Conservation (phyloP, 2,888 invertebrate species). For the Rutpela maculata region DNA sequence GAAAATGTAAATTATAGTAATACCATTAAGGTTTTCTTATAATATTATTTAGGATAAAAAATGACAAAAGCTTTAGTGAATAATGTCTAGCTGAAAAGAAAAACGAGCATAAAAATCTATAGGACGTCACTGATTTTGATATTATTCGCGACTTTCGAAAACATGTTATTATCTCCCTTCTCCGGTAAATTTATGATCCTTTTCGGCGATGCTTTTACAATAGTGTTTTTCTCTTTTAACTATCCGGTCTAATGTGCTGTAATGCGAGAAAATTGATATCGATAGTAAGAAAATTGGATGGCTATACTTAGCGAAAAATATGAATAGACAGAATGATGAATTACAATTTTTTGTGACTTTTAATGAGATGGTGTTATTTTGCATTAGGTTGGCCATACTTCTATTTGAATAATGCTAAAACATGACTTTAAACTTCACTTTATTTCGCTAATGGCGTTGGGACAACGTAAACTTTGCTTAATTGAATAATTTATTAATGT, state of each 20-base stretch:
- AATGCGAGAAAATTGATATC: constrained; percentile 39
- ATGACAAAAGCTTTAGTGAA: too few species aligned
- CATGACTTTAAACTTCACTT: background rate
- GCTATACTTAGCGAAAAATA: constrained; percentile 2
- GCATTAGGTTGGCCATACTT: background rate
- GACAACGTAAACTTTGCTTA: background rate
- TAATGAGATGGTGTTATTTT: constrained; percentile 30
- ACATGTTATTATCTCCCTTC: constrained; percentile 13
- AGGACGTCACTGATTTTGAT: constrained; percentile 19
- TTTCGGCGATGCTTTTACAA: constrained; percentile 27
- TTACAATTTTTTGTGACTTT: constrained; percentile 28
- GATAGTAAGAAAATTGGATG: constrained; percentile 36
- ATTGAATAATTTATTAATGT: background rate
- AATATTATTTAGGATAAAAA: too few species aligned
- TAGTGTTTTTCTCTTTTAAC: constrained; percentile 36
- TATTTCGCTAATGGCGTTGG: background rate
- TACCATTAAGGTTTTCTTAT: too few species aligned
- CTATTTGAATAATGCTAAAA: background rate
- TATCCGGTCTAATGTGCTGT: constrained; percentile 29
- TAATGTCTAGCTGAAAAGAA: background rate
- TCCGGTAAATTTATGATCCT: constrained; percentile 31
- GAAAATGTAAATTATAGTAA: too few species aligned
- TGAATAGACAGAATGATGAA: constrained; percentile 37
- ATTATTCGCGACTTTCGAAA: constrained; percentile 12
- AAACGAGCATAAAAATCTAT: background rate